Evolutionary conservation across 2,888 invertebrate species (phyloP).

Genomic region (Schizotus pectinicornis): DNA sequence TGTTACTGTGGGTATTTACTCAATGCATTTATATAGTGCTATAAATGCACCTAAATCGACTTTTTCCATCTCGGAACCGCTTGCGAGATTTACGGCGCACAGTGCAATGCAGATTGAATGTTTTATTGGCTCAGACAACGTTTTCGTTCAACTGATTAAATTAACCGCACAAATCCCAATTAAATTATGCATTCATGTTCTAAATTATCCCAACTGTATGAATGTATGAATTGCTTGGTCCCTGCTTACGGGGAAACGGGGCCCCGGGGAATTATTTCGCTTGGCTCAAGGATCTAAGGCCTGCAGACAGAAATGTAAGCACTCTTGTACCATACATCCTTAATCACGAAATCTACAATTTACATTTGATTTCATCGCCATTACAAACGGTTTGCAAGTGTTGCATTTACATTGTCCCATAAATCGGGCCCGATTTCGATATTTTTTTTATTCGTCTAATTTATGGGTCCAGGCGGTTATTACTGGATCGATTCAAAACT

Average conservation of each 20-base stretch:
- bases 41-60: too few relatives aligned
- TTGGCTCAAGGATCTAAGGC: conserved; percentile 31
- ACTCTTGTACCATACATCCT: conserved; percentile 36
- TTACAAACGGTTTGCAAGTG: too few relatives aligned
- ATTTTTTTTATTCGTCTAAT: too few relatives aligned
- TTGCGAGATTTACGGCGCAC: too few relatives aligned
- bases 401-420: too few relatives aligned
- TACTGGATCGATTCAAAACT: too few relatives aligned
- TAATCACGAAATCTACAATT: conserved; percentile 42
- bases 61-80: too few relatives aligned
- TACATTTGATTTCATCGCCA: conserved; percentile 39
- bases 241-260: conserved; percentile 40
- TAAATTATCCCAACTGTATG: conserved; percentile 43
- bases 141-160: conserved; percentile 41
- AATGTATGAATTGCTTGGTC: conserved; percentile 39
- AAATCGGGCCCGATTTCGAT: too few relatives aligned
- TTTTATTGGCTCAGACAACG: conserved; percentile 20
- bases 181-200: conserved; percentile 47
- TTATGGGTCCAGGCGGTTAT: too few relatives aligned
- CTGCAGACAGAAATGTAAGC: conserved; percentile 25
- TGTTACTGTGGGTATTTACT: not conserved
- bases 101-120: conserved; percentile 8
- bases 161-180: conserved; percentile 46
- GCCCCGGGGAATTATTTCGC: conserved; percentile 45
- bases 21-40: too few relatives aligned